Conservation (phyloP, 1,140 invertebrate genomes). For the fruit fly (Drosophila melanogaster) region Release_6_plus_ISO1_MT NT_033779.5:15136001-15136500, state of each 20-base stretch:
- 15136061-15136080: slow-evolving; percentile 66
- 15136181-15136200: background rate
- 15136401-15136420: slow-evolving; percentile 27
- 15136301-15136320: background rate
- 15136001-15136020: slow-evolving; percentile 39
- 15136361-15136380: background rate
- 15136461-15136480: slow-evolving; percentile 21
- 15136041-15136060: slow-evolving; percentile 79
- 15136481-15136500: slow-evolving; percentile 15
- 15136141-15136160: background rate
- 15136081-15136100: slow-evolving; percentile 34
- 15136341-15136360: background rate
- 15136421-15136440: background rate
- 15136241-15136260: no score
- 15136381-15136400: background rate
- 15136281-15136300: no score
- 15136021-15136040: slow-evolving; percentile 42
- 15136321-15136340: background rate
- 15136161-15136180: slow-evolving; percentile 21
- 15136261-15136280: no score
- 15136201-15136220: no score
- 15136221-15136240: background rate
- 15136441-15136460: background rate
- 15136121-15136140: slow-evolving; percentile 42
- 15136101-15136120: slow-evolving; percentile 21